Conservation (phyloP, 2,113 vertebrate species). For the Semnornis frantzii region DNA sequence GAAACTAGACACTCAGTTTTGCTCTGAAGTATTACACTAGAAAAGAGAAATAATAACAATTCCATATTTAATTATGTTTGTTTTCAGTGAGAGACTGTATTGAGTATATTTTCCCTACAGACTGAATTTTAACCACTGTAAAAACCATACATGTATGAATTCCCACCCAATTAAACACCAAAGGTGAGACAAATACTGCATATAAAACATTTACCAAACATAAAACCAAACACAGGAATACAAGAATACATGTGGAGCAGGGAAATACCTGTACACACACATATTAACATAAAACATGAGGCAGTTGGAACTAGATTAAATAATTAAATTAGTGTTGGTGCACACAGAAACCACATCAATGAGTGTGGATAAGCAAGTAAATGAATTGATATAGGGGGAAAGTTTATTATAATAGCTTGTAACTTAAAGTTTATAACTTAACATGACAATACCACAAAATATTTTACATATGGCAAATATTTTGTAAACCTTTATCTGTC, state of each 20-base stretch:
- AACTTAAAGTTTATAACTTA: not conserved
- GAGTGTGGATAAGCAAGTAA: not conserved
- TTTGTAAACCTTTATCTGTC: not conserved
- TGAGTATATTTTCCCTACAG: not conserved
- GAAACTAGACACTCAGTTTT: conserved; percentile 13
- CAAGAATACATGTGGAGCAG: not conserved
- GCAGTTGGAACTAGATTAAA: not conserved
- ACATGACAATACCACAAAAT: not conserved
- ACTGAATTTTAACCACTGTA: conserved; percentile 39
- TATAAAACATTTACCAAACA: conserved; percentile 38
- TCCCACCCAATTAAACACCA: conserved; percentile 42
- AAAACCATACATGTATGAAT: conserved; percentile 9
- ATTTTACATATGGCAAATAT: not conserved
- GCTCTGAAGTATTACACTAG: conserved; percentile 1
- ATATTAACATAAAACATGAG: not conserved
- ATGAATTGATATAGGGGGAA: not conserved
- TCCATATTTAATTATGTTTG: not conserved
- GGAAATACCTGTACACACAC: not conserved
- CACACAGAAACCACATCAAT: not conserved
- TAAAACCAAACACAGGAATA: conserved; percentile 43
- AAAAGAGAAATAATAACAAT: conserved; percentile 33
- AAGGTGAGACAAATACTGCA: conserved; percentile 31
- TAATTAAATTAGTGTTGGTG: not conserved
- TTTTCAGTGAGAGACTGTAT: not conserved
- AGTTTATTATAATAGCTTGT: not conserved